Evolutionary conservation across 2,888 invertebrate genomes (phyloP), one percentile per base, ranked within the genome.

Genomic region (Peribatodes rhomboidaria): DNA sequence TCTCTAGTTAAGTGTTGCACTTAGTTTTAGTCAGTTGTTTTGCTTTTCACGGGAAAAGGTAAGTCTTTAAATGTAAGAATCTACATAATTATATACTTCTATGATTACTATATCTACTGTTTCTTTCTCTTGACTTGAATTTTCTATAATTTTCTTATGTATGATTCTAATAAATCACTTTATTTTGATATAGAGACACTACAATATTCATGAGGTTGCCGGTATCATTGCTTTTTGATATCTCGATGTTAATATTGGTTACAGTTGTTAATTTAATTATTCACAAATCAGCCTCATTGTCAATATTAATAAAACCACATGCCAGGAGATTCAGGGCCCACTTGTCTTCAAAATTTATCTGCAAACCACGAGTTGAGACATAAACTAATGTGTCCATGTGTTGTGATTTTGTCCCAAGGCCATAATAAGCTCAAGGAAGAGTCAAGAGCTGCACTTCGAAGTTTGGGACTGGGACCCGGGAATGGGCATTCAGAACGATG

Each of bases 381-480:
- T 62, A 55, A 66, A 65, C 72, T 83, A 81, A 83, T 77, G 67
- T 78, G 61, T 76, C 72, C 68, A 69, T 73, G 64, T 79, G 69
- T 82, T 87, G 78, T 88, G 81, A 82, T 92, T 92, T 91, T 92
- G 86, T 92, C 87, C 90, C 65, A 92, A 97, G 97, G 96, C 96
- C 84, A 93, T 95, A 94, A 95, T 97, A 94, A 95, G 94, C 90
- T 96, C 96, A 83, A 94, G 94, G 88, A 94, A 95, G 94, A 95
- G 95, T 85, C 97, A 97, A 94, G 94, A 94, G 93, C 89, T 97
- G 89, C 94, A 94, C 88, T 94, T 96, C 89, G 95, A 96, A 88
- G 92, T 97, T 85, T 97, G 96, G 97, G 97, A 97, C 94, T 97
- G 95, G 95, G 97, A 97, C 94, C 95, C 96, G 79, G 96, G 95